Base-by-base conservation (phyloP, 2,888 invertebrate species). In the Thera britannica region DNA sequence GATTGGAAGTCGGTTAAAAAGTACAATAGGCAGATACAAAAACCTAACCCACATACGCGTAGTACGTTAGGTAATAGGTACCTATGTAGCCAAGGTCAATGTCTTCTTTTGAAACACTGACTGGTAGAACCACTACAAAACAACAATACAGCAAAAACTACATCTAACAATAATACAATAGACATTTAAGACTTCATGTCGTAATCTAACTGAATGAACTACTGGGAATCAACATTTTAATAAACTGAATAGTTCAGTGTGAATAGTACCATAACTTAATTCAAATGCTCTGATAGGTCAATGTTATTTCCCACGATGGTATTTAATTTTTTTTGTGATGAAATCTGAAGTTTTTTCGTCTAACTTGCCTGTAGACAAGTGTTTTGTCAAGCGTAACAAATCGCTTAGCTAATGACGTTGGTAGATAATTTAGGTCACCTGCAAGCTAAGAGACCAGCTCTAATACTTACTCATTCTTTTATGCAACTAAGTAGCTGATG, bases 281-380 rank as follows among this genome's bases (percentile, higher is more conserved):
- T 44, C 35, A 11, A 41, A 60, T 61, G 58, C 49, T 77, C 72
- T 71, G 72, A 78, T 77, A 69, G 81, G 84, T 80, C 84, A 84
- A 82, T 80, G 85, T 68, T 70, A 70, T 65, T 71, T 75, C 75
- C 57, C 74, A 75, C 74, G 60, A 48, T 55, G 52, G n/a, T 44
- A 54, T 54, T 64, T 12, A 9, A 65, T 38, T n/a, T 55, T 48
- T 36, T 49, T n/a, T 6, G n/a, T 64, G 54, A 38, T 59, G 34
- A 65, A 65, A 59, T 48, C 12, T 36, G 5, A 12, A 55, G 41
- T 41, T 41, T 41, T 41, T 41, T 41, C 38, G 5, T 41, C 5
- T 41, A 41, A 41, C 41, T 5, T 41, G 7, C 41, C 7, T 41
- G 5, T 41, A 41, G 6, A 4, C 41, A 41, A 41, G 7, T 41